Base-by-base conservation (phyloP, 1,140 invertebrate species). In the Brachystomella parvula region DNA sequence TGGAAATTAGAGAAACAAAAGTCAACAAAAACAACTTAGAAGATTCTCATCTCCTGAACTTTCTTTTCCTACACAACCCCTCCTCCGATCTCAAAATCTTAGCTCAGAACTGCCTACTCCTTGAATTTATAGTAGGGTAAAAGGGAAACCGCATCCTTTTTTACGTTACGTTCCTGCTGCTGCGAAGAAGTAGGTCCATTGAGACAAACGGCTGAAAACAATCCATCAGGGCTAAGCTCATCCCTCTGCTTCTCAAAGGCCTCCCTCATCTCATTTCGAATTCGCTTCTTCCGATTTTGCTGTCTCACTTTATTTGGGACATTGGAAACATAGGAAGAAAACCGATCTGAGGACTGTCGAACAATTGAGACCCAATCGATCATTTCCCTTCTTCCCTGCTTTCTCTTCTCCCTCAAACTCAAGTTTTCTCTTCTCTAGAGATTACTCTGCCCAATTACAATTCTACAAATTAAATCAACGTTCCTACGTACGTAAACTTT, bases 361-460 rank as follows among this genome's bases (percentile, higher is more conserved):
- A 88, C 85, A 65, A 88, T 87, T 66, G 85, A 88, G 66, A 89
- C 86, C 87, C 87, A 89, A 79, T 89, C 87, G 72, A 89, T 88
- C 87, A 89, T 89, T 26, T 53, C 49, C 9, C 49, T 44, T 44
- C n/a, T 44, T 44, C n/a, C 39, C n/a, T n/a, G n/a, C n/a, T n/a
- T n/a, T n/a, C n/a, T n/a, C n/a, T n/a, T n/a, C 9, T 12, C 39
- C n/a, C n/a, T 44, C 49, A 53, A 53, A 53, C n/a, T n/a, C 12
- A 53, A 53, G 3, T 26, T 53, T 53, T 53, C 49, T 26, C 24
- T 26, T 53, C 6, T 3, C 9, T 17, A 9, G 21, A 24, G 49
- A 53, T 53, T 53, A 53, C 35, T 39, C 35, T 53, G 3, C 24
- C 49, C 49, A 53, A 53, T 53, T 53, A 53, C 24, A 24, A 53